A percentile compares a stretch with the other conserved stretches of the same genome.
Evolutionary conservation across 2,888 invertebrate genomes (phyloP).

Genomic region (Protophormia terraenovae): DNA sequence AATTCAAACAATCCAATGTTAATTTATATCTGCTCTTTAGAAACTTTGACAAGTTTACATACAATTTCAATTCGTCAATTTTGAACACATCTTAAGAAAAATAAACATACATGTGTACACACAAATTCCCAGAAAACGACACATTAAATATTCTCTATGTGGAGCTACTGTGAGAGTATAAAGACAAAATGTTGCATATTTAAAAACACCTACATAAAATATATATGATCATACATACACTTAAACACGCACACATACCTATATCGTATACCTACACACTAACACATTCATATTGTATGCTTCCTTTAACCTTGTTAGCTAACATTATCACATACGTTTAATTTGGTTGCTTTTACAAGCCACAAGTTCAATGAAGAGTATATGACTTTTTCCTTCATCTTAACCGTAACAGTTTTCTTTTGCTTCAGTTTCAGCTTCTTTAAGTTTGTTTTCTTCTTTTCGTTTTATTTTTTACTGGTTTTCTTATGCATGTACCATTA

Average conservation of each 20-base stretch:
- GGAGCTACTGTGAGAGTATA: neutral
- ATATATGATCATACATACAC: no score
- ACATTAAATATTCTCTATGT: neutral
- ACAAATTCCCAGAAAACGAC: neutral
- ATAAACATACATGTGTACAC: neutral
- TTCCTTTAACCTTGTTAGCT: conserved; percentile 46
- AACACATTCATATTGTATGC: neutral
- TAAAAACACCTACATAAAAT: neutral
- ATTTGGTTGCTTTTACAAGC: conserved; percentile 41
- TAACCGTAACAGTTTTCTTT: neutral
- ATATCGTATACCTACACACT: neutral
- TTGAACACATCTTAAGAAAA: neutral
- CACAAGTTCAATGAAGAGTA: conserved; percentile 46
- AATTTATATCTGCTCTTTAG: neutral
- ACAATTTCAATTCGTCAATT: neutral
- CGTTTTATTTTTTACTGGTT: neutral
- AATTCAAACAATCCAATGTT: neutral
- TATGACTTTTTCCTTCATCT: neutral
- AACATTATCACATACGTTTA: conserved; percentile 52
- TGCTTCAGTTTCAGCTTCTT: neutral
- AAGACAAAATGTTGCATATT: conserved; percentile 14
- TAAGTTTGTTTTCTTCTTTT: neutral
- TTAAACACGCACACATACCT: neutral
- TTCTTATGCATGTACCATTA: conserved; percentile 2
- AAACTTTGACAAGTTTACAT: neutral